These are phyloP conservation scores for Poecilus cupreus DNA, from an alignment of 2,888 invertebrate genomes.

Conservation along the genomic window DNA sequence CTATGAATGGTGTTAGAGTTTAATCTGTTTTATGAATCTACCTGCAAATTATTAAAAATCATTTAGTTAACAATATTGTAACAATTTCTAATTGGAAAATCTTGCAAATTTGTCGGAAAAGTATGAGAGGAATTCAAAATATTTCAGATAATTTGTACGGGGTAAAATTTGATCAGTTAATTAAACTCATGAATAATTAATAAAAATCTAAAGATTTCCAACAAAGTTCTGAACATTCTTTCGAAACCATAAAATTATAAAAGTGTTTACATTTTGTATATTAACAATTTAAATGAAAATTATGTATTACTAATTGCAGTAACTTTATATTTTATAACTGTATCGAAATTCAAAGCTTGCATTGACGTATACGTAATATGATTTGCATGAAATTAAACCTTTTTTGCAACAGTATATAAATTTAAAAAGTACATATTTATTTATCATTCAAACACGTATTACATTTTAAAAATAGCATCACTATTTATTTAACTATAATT, in stretches of 20 bases:
- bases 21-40: too few relatives aligned
- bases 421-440: too few relatives aligned
- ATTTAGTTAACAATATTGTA: too few relatives aligned
- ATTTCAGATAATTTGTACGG: neutral
- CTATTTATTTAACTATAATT: too few relatives aligned
- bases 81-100: neutral
- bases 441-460: too few relatives aligned
- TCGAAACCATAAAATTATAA: neutral
- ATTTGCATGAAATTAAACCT: too few relatives aligned
- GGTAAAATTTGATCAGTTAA: constrained; percentile 1
- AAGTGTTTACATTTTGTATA: neutral
- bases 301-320: neutral
- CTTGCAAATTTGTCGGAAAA: neutral
- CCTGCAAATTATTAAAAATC: too few relatives aligned
- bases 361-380: too few relatives aligned
- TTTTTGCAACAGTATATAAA: too few relatives aligned
- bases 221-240: neutral
- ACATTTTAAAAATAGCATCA: too few relatives aligned
- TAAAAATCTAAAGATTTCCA: neutral
- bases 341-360: neutral
- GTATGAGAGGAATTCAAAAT: constrained; percentile 8
- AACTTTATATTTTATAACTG: neutral
- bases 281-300: neutral
- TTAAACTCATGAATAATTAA: constrained; percentile 7
- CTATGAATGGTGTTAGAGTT: too few relatives aligned